These are phyloP conservation scores for Pelagia noctiluca DNA, from an alignment of 30 jellyfish, hydroid and myxozoan species.

Conservation along the genomic window DNA sequence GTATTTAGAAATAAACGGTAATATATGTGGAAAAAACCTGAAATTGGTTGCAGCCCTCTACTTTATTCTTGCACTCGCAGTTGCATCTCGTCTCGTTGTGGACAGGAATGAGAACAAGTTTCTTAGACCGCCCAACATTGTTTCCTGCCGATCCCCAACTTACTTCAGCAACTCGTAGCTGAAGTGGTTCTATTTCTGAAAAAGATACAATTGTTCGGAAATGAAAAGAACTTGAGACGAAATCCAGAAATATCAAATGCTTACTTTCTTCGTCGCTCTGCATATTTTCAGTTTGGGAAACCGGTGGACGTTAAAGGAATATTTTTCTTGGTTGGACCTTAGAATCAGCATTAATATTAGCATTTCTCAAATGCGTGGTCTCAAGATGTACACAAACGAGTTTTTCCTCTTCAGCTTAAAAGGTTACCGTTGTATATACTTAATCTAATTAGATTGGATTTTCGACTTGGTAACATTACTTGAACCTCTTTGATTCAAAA, in stretches of 20 bases:
- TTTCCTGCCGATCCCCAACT: constrained; percentile 54
- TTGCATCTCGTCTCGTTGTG: constrained; percentile 80
- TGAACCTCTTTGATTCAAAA: too few species aligned
- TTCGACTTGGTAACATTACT: too few species aligned
- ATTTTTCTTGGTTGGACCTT: too few species aligned
- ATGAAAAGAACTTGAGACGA: background rate
- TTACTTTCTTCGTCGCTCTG: too few species aligned
- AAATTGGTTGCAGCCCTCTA: constrained; percentile 64
- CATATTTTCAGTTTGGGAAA: too few species aligned
- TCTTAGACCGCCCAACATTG: constrained; percentile 25
- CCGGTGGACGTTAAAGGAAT: too few species aligned
- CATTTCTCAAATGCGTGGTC: too few species aligned
- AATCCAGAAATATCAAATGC: background rate
- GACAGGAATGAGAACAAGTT: constrained; percentile 45
- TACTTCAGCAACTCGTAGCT: constrained; percentile 74
- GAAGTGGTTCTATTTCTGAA: constrained; percentile 62
- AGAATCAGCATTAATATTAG: too few species aligned
- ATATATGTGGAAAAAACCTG: constrained; percentile 66
- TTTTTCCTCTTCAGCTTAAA: too few species aligned
- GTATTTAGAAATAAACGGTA: background rate
- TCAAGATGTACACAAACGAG: too few species aligned
- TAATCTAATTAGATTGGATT: too few species aligned
- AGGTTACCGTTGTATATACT: too few species aligned
- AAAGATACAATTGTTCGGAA: background rate
- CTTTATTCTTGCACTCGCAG: constrained; percentile 67